Evolutionary conservation across 2,888 invertebrate species (phyloP).

Genomic region (Tinea pellionella): DNA sequence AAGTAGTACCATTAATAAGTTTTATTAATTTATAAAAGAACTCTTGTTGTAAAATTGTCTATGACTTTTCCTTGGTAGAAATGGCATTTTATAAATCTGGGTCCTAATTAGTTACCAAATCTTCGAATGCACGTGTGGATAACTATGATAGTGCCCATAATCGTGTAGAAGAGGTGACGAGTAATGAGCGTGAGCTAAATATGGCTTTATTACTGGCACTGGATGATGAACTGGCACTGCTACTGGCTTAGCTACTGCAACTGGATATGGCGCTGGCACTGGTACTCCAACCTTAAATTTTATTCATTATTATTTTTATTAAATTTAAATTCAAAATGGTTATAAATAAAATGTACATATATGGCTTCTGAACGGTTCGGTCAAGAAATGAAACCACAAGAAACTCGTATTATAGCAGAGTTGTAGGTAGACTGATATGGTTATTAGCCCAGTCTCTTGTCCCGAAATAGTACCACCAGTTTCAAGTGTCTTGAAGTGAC

Average conservation of each 20-base stretch:
- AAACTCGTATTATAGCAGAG: too few species aligned
- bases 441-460: too few species aligned
- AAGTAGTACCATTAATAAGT: too few species aligned
- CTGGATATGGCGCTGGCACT: constrained; percentile 35
- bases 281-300: constrained; percentile 16
- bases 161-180: constrained; percentile 6
- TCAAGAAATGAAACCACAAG: too few species aligned
- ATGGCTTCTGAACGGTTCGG: too few species aligned
- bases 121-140: constrained; percentile 3
- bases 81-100: neutral
- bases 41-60: too few species aligned
- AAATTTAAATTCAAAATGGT: too few species aligned
- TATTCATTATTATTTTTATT: too few species aligned
- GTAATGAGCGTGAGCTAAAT: constrained; percentile 10
- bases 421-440: too few species aligned
- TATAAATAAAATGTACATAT: too few species aligned
- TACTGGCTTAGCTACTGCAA: constrained; percentile 50
- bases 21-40: too few species aligned
- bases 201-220: constrained; percentile 33
- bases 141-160: constrained; percentile 5
- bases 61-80: neutral
- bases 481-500: neutral
- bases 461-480: too few species aligned
- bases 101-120: constrained; percentile 6
- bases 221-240: constrained; percentile 51